Percentiles rank a stretch among this genome's conserved stretches.
phyloP scores from a whole-genome alignment of 53 echinoderm and acorn worm genomes.

The Glandiceps talaboti region DNA sequence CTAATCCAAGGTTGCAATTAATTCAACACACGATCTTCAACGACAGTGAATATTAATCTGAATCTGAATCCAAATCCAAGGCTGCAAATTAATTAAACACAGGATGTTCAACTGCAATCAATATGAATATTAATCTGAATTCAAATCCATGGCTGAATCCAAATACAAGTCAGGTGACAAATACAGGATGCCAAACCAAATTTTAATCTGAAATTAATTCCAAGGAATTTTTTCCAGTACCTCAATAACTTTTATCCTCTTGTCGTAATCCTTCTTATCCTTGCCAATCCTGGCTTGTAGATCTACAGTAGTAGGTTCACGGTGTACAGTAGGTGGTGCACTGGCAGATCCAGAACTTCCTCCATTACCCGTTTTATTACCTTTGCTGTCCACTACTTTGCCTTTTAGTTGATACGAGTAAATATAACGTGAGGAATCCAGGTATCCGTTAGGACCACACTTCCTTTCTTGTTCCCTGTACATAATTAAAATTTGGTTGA shows the following conservation, averaged over 20 bases:
- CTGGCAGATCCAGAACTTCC: not conserved
- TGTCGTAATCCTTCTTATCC: conserved; percentile 61
- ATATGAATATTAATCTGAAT: too few relatives aligned
- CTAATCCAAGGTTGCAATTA: too few relatives aligned
- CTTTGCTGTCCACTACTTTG: conserved; percentile 67
- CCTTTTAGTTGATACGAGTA: conserved; percentile 87
- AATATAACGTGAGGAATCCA: conserved; percentile 89
- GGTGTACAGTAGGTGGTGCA: not conserved
- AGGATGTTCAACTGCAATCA: too few relatives aligned
- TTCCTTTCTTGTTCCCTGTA: conserved; percentile 83
- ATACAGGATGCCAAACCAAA: too few relatives aligned
- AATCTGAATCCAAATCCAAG: too few relatives aligned
- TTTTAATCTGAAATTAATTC: too few relatives aligned
- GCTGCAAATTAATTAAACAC: too few relatives aligned
- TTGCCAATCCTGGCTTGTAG: conserved; percentile 45
- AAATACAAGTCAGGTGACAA: too few relatives aligned
- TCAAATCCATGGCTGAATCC: too few relatives aligned
- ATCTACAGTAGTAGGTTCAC: conserved; percentile 41
- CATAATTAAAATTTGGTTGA: too few relatives aligned
- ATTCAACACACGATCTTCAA: too few relatives aligned
- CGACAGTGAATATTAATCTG: conserved; percentile 1
- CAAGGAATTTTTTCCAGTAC: too few relatives aligned
- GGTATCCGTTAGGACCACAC: conserved; percentile 90
- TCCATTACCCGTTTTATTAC: conserved; percentile 47
- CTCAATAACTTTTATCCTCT: conserved; percentile 78